Evolutionary conservation across 2,113 vertebrate genomes (phyloP).

Genomic region (Lontra canadensis): DNA sequence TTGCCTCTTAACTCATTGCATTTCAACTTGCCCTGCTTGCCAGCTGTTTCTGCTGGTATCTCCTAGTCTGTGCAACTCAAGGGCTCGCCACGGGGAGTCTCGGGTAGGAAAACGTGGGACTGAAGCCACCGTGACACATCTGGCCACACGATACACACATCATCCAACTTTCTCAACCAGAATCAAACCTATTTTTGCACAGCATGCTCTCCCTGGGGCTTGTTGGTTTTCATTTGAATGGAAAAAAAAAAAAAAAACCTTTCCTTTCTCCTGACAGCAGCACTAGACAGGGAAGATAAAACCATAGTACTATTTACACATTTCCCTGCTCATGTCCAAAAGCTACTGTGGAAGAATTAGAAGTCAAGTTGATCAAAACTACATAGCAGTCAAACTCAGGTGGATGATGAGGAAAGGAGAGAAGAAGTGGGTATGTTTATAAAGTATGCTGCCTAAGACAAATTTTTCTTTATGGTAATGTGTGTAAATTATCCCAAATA

Average conservation of each 20-base stretch:
- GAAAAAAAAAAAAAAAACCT: neutral
- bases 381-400: neutral
- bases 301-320: neutral
- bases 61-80: neutral
- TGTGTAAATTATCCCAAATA: constrained; percentile 43
- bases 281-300: neutral
- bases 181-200: neutral
- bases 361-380: neutral
- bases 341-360: neutral
- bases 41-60: neutral
- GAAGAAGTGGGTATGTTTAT: neutral
- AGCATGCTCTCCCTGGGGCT: neutral
- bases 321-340: neutral
- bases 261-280: neutral
- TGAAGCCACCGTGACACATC: neutral
- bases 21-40: neutral
- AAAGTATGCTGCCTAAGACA: neutral
- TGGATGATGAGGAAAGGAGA: neutral
- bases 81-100: neutral
- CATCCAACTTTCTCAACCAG: neutral
- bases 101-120: neutral
- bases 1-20: neutral
- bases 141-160: too few relatives aligned
- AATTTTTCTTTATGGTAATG: constrained; percentile 33
- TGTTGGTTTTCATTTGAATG: constrained; percentile 16